phyloP scores from a whole-genome alignment of 2,113 vertebrate species.

The Scatophagus argus region DNA sequence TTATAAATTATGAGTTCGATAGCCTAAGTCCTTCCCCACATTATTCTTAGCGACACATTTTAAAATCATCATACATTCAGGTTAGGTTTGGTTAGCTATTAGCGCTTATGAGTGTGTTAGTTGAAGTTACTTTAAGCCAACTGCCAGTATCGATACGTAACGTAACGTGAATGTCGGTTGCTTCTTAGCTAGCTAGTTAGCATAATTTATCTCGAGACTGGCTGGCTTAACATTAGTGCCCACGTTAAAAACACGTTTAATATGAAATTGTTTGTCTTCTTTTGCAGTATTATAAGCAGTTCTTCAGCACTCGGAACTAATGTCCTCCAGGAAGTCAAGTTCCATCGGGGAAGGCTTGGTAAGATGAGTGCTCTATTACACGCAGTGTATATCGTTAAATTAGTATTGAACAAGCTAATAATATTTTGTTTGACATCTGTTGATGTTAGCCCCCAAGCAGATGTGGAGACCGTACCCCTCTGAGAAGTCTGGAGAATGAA shows the following conservation, averaged over 20 bases:
- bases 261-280: background rate
- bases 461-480: constrained; percentile 61
- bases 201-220: background rate
- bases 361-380: constrained; percentile 13
- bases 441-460: constrained; percentile 54
- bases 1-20: background rate
- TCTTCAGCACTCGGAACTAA: constrained; percentile 23
- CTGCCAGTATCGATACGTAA: background rate
- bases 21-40: background rate
- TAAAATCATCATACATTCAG: background rate
- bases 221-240: no score
- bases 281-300: constrained; percentile 5
- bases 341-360: constrained; percentile 58
- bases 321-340: constrained; percentile 54
- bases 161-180: background rate
- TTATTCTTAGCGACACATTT: background rate
- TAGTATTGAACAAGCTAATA: background rate
- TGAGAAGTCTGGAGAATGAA: constrained; percentile 77
- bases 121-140: no score
- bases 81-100: background rate
- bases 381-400: background rate
- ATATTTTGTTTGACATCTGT: background rate
- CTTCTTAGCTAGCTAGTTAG: background rate
- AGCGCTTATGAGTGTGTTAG: fast-evolving
- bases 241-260: background rate